phyloP scores from a whole-genome alignment of 2,113 vertebrate genomes.

The Naja naja region DNA sequence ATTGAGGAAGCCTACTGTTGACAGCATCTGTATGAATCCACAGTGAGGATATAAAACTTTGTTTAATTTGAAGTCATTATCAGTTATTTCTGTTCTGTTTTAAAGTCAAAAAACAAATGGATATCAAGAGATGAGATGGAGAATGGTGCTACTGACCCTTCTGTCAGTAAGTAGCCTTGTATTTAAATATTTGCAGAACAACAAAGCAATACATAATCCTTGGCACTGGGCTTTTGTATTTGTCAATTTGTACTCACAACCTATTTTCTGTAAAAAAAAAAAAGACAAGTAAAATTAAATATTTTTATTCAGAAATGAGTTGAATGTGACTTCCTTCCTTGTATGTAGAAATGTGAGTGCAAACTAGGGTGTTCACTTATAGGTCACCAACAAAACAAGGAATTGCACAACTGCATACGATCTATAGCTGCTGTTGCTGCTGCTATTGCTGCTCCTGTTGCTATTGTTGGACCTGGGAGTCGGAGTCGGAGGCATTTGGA shows the following conservation, averaged over 20 bases:
- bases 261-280: neutral
- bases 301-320: neutral
- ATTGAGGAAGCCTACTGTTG: neutral
- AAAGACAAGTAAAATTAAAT: neutral
- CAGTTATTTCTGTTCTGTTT: neutral
- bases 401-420: no score
- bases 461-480: no score
- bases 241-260: neutral
- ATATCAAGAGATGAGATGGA: neutral
- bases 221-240: neutral
- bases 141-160: no score
- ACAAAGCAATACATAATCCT: neutral
- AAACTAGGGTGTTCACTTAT: neutral
- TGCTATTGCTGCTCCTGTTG: no score
- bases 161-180: neutral
- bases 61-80: slow-evolving; percentile 5
- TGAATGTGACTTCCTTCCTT: no score
- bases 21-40: slow-evolving; percentile 3
- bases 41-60: neutral
- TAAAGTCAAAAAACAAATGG: neutral
- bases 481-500: no score
- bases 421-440: no score
- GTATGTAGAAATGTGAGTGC: neutral
- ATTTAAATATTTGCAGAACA: neutral
- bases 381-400: neutral